phyloP scores from a whole-genome alignment of 2,797 vertebrate species.

The Rhinoraja longicauda region DNA sequence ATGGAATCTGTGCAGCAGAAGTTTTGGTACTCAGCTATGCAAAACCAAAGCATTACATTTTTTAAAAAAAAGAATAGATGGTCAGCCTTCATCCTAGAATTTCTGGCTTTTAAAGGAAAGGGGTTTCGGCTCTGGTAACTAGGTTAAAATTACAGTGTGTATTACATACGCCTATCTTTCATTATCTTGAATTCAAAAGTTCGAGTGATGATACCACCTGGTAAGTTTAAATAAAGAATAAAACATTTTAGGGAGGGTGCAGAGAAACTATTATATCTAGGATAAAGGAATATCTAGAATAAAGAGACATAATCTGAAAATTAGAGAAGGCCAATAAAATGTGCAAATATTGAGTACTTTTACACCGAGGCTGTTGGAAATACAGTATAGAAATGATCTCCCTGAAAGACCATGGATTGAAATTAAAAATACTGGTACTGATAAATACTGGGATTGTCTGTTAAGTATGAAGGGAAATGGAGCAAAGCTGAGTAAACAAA shows the following conservation, averaged over 20 bases:
- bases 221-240: background rate
- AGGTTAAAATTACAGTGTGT: background rate
- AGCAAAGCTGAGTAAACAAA: background rate
- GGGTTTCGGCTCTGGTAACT: background rate
- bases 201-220: background rate
- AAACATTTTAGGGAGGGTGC: background rate
- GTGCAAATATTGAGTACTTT: background rate
- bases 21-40: background rate
- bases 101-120: no score
- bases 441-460: background rate
- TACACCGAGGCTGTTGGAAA: background rate
- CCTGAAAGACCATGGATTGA: background rate
- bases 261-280: background rate
- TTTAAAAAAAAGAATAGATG: no score
- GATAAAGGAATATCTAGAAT: background rate
- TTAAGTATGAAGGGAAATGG: background rate
- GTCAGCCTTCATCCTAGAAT: background rate
- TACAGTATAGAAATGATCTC: background rate
- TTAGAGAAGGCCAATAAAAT: background rate
- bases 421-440: background rate
- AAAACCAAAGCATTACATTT: background rate
- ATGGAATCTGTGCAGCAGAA: background rate
- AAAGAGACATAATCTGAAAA: background rate
- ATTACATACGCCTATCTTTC: background rate
- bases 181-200: background rate